Conservation (phyloP, 2,888 invertebrate genomes). For the Cybosia mesomella region DNA sequence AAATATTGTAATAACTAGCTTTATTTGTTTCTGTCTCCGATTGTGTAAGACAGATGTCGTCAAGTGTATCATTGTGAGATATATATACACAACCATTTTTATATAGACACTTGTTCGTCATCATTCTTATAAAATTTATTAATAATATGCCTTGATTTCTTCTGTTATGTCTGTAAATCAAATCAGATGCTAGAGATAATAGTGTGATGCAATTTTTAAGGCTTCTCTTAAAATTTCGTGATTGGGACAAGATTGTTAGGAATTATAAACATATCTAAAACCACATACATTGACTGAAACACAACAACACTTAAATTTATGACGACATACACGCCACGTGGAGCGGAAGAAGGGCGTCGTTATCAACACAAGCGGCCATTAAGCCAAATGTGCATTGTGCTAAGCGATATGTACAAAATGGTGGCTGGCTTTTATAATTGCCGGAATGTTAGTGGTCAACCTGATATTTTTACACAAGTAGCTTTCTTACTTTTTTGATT, state of each 20-base stretch:
- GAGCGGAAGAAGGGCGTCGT: slow-evolving; percentile 31
- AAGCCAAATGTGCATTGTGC: slow-evolving; percentile 38
- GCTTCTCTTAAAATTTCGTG: not conserved
- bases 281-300: slow-evolving; percentile 8
- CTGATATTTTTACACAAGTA: too few relatives aligned
- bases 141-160: too few relatives aligned
- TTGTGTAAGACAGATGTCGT: slow-evolving; percentile 9
- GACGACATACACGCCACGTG: slow-evolving; percentile 30
- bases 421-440: slow-evolving; percentile 18
- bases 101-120: not conserved
- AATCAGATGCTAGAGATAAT: too few relatives aligned
- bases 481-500: too few relatives aligned
- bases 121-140: too few relatives aligned
- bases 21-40: slow-evolving; percentile 16
- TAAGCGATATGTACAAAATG: slow-evolving; percentile 33
- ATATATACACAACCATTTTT: slow-evolving; percentile 4
- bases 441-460: slow-evolving; percentile 25
- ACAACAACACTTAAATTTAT: slow-evolving; percentile 31
- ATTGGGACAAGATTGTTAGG: not conserved
- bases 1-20: slow-evolving; percentile 21
- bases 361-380: slow-evolving; percentile 39
- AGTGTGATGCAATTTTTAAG: not conserved
- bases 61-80: not conserved
- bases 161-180: too few relatives aligned
- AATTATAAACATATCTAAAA: not conserved